Conservation (phyloP, 2,797 vertebrate species). For the Aselliscus stoliczkanus region DNA sequence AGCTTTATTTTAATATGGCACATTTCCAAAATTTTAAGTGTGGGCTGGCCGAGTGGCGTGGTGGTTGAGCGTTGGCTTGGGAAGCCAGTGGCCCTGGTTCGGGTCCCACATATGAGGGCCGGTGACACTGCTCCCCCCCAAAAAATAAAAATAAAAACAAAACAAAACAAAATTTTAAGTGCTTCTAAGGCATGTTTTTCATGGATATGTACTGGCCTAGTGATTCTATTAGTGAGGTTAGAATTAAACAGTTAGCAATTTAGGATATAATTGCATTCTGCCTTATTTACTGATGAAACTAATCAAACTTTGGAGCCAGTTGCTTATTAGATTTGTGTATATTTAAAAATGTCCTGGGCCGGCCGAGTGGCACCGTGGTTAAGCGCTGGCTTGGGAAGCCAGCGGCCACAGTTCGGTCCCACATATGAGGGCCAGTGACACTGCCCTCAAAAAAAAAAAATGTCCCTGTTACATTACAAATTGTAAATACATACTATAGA, state of each 20-base stretch:
- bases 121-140: too few species aligned
- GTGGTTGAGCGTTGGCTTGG: too few species aligned
- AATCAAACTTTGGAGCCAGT: constrained; percentile 50
- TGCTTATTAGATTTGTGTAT: constrained; percentile 37
- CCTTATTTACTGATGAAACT: constrained; percentile 57
- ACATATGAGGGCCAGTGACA: too few species aligned
- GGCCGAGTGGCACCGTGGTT: too few species aligned
- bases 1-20: not conserved
- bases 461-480: constrained; percentile 18
- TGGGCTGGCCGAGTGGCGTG: too few species aligned
- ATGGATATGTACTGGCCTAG: not conserved
- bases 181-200: not conserved
- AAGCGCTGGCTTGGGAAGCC: too few species aligned
- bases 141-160: too few species aligned
- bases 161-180: not conserved
- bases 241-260: constrained; percentile 55
- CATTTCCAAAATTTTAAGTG: not conserved
- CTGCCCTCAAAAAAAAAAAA: not conserved
- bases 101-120: too few species aligned
- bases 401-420: too few species aligned
- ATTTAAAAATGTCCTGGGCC: not conserved
- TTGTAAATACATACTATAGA: not conserved
- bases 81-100: too few species aligned
- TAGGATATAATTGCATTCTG: constrained; percentile 44
- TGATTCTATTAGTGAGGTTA: constrained; percentile 34